Percentiles rank a stretch among this genome's conserved stretches.
phyloP scores from a whole-genome alignment of 2,888 invertebrate genomes.

The Drymonia ruficornis region DNA sequence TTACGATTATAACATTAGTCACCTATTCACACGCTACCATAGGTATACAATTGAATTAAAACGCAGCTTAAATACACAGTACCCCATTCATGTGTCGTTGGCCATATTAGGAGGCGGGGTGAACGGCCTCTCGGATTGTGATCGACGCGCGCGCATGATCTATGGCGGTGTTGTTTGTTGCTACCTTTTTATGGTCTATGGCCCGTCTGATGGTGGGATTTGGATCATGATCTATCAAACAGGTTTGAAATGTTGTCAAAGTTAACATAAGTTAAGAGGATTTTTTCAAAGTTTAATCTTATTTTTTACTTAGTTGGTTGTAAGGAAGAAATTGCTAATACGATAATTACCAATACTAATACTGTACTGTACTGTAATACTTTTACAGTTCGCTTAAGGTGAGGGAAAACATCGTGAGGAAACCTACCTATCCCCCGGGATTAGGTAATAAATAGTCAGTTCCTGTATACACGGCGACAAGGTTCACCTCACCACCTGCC shows the following conservation, averaged over 20 bases:
- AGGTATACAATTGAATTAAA: constrained; percentile 20
- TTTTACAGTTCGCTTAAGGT: too few species aligned
- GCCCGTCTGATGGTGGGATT: constrained; percentile 1
- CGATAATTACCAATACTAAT: too few species aligned
- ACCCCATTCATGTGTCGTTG: constrained; percentile 60
- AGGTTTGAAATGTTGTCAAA: not conserved
- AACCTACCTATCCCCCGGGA: too few species aligned
- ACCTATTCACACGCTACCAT: constrained; percentile 13
- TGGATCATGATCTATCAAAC: not conserved
- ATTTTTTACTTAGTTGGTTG: too few species aligned
- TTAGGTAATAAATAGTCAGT: too few species aligned
- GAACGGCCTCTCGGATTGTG: constrained; percentile 60
- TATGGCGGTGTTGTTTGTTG: constrained; percentile 28
- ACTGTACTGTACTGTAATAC: too few species aligned
- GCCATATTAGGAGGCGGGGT: constrained; percentile 48
- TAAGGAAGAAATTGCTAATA: too few species aligned
- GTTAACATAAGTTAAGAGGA: too few species aligned
- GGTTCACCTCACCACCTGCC: too few species aligned
- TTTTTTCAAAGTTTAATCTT: too few species aligned
- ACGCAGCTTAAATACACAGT: constrained; percentile 44
- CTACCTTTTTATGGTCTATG: constrained; percentile 20
- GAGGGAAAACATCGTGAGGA: too few species aligned
- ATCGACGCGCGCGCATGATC: constrained; percentile 48
- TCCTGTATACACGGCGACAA: too few species aligned
- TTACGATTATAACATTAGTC: not conserved